Percentiles rank a stretch among this genome's conserved stretches.
These are phyloP conservation scores for Prietella phreatophila DNA, from an alignment of 2,113 vertebrate species.

Conservation along the genomic window DNA sequence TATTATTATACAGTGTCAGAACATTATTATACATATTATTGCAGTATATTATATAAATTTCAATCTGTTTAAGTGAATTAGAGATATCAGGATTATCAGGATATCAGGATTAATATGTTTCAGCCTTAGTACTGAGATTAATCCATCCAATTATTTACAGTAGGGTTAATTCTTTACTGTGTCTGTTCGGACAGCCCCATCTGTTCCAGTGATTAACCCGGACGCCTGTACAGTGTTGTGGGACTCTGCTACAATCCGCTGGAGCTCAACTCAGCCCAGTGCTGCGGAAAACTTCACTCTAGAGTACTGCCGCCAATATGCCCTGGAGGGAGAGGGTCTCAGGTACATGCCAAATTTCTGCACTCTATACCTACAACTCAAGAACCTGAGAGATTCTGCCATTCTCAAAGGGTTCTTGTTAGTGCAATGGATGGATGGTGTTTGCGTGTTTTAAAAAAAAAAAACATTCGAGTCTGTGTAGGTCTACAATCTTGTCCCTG, in stretches of 20 bases:
- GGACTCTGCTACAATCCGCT: slow-evolving; percentile 84
- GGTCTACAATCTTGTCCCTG: too few species aligned
- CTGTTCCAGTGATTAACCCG: slow-evolving; percentile 78
- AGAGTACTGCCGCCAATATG: slow-evolving; percentile 91
- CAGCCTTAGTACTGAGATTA: neutral
- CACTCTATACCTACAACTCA: neutral
- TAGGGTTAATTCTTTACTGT: neutral
- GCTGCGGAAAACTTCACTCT: slow-evolving; percentile 80
- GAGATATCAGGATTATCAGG: too few species aligned
- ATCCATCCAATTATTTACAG: neutral
- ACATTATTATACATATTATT: neutral
- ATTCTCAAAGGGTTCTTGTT: neutral
- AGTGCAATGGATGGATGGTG: too few species aligned
- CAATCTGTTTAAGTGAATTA: neutral
- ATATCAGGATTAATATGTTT: slow-evolving; percentile 1
- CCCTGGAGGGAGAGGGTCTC: slow-evolving; percentile 89
- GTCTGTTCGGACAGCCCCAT: slow-evolving; percentile 76
- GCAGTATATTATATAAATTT: neutral
- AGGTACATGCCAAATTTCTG: slow-evolving; percentile 70
- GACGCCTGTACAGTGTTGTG: slow-evolving; percentile 85
- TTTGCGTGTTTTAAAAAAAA: too few species aligned
- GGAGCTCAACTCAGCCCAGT: slow-evolving; percentile 64
- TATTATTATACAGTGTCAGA: neutral
- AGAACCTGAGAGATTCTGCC: neutral
- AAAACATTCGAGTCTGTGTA: too few species aligned